phyloP scores from a whole-genome alignment of 2,113 vertebrate genomes.

The Empidonax traillii region DNA sequence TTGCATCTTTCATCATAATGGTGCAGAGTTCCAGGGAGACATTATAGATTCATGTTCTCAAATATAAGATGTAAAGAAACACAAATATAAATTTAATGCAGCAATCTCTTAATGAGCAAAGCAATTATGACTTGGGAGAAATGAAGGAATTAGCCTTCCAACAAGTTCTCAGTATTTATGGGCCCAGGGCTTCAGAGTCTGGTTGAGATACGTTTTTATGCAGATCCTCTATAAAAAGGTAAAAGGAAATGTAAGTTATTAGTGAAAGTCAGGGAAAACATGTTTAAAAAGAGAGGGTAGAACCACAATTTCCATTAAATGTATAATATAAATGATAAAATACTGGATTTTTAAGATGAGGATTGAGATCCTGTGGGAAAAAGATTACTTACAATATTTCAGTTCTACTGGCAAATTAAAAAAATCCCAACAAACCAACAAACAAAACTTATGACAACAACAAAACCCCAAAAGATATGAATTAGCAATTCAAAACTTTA shows the following conservation, averaged over 20 bases:
- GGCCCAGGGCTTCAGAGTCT: neutral
- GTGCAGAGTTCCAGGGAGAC: constrained; percentile 70
- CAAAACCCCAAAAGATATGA: neutral
- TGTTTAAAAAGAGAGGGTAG: neutral
- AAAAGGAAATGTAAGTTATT: neutral
- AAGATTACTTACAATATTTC: neutral
- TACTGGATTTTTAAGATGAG: neutral
- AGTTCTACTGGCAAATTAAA: neutral
- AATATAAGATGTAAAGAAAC: constrained; percentile 60
- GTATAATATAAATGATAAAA: neutral
- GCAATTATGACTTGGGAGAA: constrained; percentile 5
- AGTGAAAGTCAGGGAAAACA: neutral
- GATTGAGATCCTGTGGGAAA: neutral
- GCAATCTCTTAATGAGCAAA: constrained; percentile 49
- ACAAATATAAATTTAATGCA: constrained; percentile 65
- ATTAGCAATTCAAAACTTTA: neutral
- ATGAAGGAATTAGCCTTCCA: neutral
- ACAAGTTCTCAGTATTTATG: neutral
- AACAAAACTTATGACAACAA: neutral
- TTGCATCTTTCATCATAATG: constrained; percentile 70
- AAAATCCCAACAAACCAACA: neutral
- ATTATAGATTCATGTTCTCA: constrained; percentile 74
- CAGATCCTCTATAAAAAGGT: neutral
- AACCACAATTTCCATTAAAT: neutral
- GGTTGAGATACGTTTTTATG: neutral